These are phyloP conservation scores for Meloidogyne hapla DNA, from an alignment of 1,140 invertebrate genomes.

Conservation along the genomic window DNA sequence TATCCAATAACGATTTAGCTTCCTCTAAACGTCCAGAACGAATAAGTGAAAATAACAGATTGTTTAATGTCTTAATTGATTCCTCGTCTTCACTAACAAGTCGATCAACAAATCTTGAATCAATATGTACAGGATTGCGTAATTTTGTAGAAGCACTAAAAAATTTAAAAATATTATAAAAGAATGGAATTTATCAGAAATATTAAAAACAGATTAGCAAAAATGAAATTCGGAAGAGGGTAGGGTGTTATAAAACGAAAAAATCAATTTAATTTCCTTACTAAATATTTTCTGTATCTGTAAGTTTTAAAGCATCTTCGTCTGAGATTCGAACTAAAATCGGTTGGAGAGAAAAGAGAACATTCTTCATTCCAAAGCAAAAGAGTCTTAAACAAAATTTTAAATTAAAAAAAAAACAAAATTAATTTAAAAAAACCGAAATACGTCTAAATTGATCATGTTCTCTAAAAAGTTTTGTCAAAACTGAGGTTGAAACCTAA, in stretches of 20 bases:
- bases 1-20: constrained; percentile 30
- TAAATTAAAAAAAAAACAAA: constrained; percentile 14
- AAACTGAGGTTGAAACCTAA: constrained; percentile 31
- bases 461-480: constrained; percentile 36
- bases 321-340: constrained; percentile 26
- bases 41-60: constrained; percentile 29
- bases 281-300: constrained; percentile 20
- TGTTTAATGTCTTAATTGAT: constrained; percentile 22
- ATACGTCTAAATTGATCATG: constrained; percentile 36
- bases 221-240: no score
- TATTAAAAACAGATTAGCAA: no score
- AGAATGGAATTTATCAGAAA: not conserved
- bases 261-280: no score
- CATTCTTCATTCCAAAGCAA: constrained; percentile 43
- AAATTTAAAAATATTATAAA: not conserved
- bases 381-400: constrained; percentile 24
- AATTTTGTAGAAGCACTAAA: constrained; percentile 32
- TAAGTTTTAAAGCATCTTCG: constrained; percentile 8
- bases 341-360: constrained; percentile 13
- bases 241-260: no score
- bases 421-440: no score
- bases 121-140: constrained; percentile 15
- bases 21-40: constrained; percentile 35
- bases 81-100: constrained; percentile 22
- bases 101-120: constrained; percentile 31